phyloP scores from a whole-genome alignment of 2,113 vertebrate genomes.

The Heliornis fulica region DNA sequence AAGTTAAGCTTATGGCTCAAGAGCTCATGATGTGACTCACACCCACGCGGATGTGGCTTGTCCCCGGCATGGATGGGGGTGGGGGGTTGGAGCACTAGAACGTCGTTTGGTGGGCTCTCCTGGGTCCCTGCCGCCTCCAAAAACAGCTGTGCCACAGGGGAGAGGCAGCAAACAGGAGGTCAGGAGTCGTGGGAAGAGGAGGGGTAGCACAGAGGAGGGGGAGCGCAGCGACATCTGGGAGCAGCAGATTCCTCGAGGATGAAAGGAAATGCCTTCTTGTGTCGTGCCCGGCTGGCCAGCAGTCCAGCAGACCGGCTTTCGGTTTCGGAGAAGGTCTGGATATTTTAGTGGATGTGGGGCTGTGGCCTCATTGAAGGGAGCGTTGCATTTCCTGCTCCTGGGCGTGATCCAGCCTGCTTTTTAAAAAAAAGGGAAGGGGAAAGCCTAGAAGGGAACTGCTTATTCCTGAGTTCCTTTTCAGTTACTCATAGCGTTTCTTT shows the following conservation, averaged over 20 bases:
- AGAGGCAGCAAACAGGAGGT: not conserved
- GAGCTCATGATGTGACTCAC: not conserved
- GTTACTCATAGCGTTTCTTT: not conserved
- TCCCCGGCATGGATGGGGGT: not conserved
- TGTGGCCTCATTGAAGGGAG: not conserved
- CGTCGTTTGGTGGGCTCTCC: not conserved
- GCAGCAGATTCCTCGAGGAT: not conserved
- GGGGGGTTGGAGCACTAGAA: not conserved
- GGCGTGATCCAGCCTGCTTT: not conserved
- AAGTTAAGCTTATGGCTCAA: not conserved
- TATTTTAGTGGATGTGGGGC: not conserved
- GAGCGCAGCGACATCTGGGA: not conserved
- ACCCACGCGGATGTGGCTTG: not conserved
- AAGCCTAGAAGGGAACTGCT: constrained; percentile 45
- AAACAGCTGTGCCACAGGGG: not conserved
- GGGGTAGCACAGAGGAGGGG: not conserved
- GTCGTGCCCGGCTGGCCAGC: not conserved
- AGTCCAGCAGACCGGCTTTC: not conserved
- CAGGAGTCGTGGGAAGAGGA: constrained; percentile 52
- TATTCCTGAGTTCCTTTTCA: not conserved
- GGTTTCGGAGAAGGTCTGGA: not conserved
- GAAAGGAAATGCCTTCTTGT: not conserved
- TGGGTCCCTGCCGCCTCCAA: not conserved
- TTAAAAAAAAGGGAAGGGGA: not conserved
- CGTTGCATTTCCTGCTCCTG: constrained; percentile 10